phyloP scores from a whole-genome alignment of 2,113 vertebrate species.

The Ptyas mucosa region DNA sequence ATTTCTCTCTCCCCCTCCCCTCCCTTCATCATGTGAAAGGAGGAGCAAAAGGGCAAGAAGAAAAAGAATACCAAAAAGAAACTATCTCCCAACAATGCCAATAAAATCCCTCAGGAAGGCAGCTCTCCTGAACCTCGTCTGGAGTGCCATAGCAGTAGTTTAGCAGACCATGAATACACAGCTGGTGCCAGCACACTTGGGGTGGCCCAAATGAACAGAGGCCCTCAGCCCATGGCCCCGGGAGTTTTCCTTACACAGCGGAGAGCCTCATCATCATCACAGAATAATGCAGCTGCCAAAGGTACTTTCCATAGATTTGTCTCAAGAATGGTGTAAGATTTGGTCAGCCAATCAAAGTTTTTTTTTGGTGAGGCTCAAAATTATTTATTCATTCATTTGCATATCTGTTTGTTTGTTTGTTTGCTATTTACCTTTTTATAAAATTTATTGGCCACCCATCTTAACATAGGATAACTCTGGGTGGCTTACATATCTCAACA shows the following conservation, averaged over 20 bases:
- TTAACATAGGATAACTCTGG: too few species aligned
- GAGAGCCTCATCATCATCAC: slow-evolving; percentile 87
- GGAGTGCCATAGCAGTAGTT: slow-evolving; percentile 85
- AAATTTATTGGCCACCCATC: too few species aligned
- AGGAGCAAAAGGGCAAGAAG: slow-evolving; percentile 95
- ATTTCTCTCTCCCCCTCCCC: slow-evolving; percentile 39
- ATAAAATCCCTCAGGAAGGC: slow-evolving; percentile 83
- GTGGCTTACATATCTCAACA: background rate
- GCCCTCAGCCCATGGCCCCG: slow-evolving; percentile 89
- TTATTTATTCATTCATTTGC: background rate
- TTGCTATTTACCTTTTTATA: background rate
- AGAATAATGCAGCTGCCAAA: slow-evolving; percentile 86
- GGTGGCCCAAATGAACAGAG: slow-evolving; percentile 74
- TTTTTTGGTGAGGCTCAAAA: background rate
- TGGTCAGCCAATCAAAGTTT: accelerated
- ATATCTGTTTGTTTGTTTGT: background rate
- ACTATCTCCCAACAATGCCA: slow-evolving; percentile 72
- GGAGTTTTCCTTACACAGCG: slow-evolving; percentile 93
- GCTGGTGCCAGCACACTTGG: slow-evolving; percentile 75
- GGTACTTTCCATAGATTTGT: slow-evolving; percentile 58
- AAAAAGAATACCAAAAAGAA: slow-evolving; percentile 96
- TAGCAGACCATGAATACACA: slow-evolving; percentile 88
- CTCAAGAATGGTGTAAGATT: slow-evolving; percentile 37
- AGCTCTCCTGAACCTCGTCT: slow-evolving; percentile 86
- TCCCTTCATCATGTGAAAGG: slow-evolving; percentile 70